Evolutionary conservation across 2,797 vertebrate species (phyloP).

Genomic region (Micropoecilia bifurca): DNA sequence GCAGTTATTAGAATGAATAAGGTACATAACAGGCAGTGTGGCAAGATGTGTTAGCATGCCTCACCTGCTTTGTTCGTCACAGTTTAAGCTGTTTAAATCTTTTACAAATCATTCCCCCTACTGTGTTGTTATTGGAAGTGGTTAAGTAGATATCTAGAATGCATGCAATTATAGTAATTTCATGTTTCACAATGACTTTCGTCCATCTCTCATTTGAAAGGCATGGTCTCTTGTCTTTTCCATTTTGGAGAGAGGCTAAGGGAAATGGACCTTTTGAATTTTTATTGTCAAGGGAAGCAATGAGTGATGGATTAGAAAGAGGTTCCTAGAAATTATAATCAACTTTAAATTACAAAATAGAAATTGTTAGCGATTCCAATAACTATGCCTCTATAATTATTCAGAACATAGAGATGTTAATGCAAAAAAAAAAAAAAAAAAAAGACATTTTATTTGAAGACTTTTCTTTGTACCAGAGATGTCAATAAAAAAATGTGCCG

Average conservation of each 20-base stretch:
- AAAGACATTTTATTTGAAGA: background rate
- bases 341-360: background rate
- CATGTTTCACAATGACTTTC: background rate
- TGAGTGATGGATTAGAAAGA: background rate
- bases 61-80: background rate
- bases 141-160: background rate
- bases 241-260: background rate
- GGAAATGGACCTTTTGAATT: background rate
- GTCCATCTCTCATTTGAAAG: background rate
- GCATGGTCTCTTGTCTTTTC: background rate
- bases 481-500: background rate
- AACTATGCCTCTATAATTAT: background rate
- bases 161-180: background rate
- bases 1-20: background rate
- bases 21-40: background rate
- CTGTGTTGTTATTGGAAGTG: background rate
- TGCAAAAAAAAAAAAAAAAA: background rate
- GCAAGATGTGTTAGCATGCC: background rate
- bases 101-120: background rate
- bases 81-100: background rate
- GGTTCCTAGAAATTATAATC: background rate
- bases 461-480: background rate
- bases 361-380: background rate
- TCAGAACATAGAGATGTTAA: background rate
- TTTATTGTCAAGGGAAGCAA: background rate